Base-by-base conservation (phyloP, 2,888 invertebrate species). In the Dryococelus australis region DNA sequence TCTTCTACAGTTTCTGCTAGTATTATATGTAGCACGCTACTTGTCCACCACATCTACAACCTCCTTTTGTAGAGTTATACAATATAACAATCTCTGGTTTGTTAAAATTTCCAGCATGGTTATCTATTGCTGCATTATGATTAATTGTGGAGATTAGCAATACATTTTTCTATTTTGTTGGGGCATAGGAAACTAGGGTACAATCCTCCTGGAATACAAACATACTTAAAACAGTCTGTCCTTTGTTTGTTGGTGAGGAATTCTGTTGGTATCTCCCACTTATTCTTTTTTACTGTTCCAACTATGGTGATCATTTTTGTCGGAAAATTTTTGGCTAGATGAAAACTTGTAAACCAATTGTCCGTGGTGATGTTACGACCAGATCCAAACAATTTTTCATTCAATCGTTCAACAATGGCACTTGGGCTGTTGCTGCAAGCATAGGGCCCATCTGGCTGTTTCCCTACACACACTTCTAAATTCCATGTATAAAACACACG, bases 351-450 rank as follows among this genome's bases (percentile, higher is more conserved):
- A 27, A 83, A 27, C 83, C 83, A 83, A 9, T 83, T 28, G 24
- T 83, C 27, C 43, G 26, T 35, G 16, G 83, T 83, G 12, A 83
- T 83, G 83, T 83, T 83, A n/a, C n/a, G n/a, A n/a, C n/a, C n/a
- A n/a, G 35, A 26, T 12, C 13, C 28, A 20, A 16, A 13, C 6
- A 83, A 20, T 28, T 1, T 13, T 83, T 83, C 83, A 16, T 24
- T 20, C 27, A 83, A 24, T 27, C n/a, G n/a, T n/a, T n/a, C n/a
- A n/a, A n/a, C n/a, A n/a, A n/a, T n/a, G n/a, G n/a, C n/a, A n/a
- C n/a, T n/a, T n/a, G n/a, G n/a, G n/a, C n/a, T n/a, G n/a, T n/a
- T n/a, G n/a, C n/a, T n/a, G n/a, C n/a, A n/a, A n/a, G n/a, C n/a
- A n/a, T n/a, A n/a, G n/a, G n/a, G n/a, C n/a, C n/a, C n/a, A n/a